Base-by-base conservation (phyloP, 2,888 invertebrate genomes). In the Lacanobia wlatinum region DNA sequence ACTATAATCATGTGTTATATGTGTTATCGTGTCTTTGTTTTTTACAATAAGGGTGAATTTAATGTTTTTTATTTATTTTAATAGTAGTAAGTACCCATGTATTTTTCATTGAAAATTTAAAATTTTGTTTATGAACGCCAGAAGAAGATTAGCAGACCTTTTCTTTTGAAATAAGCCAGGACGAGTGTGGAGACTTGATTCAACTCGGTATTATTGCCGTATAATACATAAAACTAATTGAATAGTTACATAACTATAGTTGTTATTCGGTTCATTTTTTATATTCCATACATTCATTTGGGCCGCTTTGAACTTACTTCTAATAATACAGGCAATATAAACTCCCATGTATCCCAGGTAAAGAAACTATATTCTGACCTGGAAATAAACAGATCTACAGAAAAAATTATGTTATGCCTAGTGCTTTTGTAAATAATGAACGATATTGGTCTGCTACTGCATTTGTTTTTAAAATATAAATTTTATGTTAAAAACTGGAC, bases 61-160 rank as follows among this genome's bases (percentile, higher is more conserved):
- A 48, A 48, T 48, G 8, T 18, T 38, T n/a, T 58, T 40, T 23
- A 23, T 60, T 9, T 43, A 18, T 12, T 43, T 12, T 50, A n/a
- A 38, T 21, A 38, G 6, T 40, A 38, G 2, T 64, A 43, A 4
- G 28, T 62, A n/a, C n/a, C n/a, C n/a, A 3, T n/a, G 40, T 43
- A 43, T 34, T 21, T 67, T 34, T 21, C 18, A 65, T 68, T n/a
- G 50, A n/a, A n/a, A n/a, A n/a, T n/a, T n/a, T 28, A 68, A 28
- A 2, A n/a, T 69, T 43, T 52, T 16, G 40, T 40, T 52, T 21
- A 53, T 52, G 21, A 43, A 53, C 52, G 50, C 28, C n/a, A 10
- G n/a, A 8, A 50, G 40, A 1, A 40, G 40, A 40, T 65, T 23
- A n/a, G n/a, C n/a, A 68, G 38, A 69, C 23, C 23, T 67, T 3